Evolutionary conservation across 92 coral and sea anemone genomes (phyloP).

Genomic region (Parazoanthus swiftii): DNA sequence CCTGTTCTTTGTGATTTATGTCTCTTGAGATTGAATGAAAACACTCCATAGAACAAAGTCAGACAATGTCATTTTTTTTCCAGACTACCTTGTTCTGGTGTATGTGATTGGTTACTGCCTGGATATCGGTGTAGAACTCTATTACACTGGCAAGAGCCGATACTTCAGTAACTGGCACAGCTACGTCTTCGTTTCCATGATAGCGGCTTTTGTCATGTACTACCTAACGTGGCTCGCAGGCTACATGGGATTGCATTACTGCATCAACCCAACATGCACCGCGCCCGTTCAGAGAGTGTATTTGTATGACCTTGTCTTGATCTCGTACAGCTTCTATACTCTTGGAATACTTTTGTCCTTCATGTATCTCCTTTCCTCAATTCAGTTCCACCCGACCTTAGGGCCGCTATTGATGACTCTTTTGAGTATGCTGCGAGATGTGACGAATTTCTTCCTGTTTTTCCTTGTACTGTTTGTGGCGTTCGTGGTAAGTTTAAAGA

Average conservation of each 20-base stretch:
- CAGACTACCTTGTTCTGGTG: conserved; percentile 36
- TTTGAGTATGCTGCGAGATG: conserved; percentile 44
- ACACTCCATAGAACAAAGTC: too few relatives aligned
- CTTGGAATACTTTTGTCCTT: conserved; percentile 41
- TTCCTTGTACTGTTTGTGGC: conserved; percentile 46
- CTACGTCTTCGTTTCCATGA: conserved; percentile 18
- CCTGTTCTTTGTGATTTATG: too few relatives aligned
- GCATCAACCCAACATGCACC: background rate
- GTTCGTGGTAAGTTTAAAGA: conserved; percentile 48
- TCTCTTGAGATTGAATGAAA: too few relatives aligned
- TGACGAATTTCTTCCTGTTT: conserved; percentile 33
- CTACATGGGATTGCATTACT: background rate
- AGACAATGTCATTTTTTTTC: too few relatives aligned
- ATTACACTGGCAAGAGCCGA: conserved; percentile 29
- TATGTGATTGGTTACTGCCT: conserved; percentile 41
- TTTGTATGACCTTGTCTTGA: conserved; percentile 15
- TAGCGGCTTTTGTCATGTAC: conserved; percentile 43
- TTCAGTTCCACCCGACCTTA: conserved; percentile 18
- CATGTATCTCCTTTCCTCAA: conserved; percentile 22
- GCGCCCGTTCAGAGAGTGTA: background rate
- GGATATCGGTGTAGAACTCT: conserved; percentile 38
- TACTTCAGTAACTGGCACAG: conserved; percentile 43
- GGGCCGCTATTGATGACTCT: conserved; percentile 51
- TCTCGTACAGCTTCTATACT: conserved; percentile 33
- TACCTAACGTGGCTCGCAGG: conserved; percentile 36